phyloP scores from a whole-genome alignment of 2,113 vertebrate species.

The Sisor rabdophorus region DNA sequence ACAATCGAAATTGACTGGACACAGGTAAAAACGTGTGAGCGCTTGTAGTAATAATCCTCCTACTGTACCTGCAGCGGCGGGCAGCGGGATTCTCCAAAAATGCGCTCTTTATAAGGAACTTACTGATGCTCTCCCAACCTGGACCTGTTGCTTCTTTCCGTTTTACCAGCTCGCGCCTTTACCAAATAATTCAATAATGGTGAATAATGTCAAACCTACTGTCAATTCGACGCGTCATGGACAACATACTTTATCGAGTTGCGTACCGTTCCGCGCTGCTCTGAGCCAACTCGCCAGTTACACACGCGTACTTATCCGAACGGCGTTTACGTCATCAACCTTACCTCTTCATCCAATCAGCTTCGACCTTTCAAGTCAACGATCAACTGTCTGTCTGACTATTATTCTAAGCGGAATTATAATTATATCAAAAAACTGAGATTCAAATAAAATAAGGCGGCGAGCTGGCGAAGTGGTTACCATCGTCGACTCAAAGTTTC shows the following conservation, averaged over 20 bases:
- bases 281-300: constrained; percentile 9
- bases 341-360: constrained; percentile 34
- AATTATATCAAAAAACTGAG: neutral
- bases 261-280: neutral
- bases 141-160: neutral
- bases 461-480: no score
- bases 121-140: neutral
- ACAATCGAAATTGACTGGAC: no score
- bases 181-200: neutral
- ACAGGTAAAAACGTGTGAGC: neutral
- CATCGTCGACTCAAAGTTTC: no score
- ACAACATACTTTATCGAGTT: neutral
- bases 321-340: constrained; percentile 36
- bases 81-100: neutral
- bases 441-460: neutral
- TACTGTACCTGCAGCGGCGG: constrained; percentile 6
- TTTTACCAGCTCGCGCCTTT: neutral
- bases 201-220: neutral
- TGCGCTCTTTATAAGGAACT: neutral
- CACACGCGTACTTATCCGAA: constrained; percentile 39
- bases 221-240: neutral
- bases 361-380: constrained; percentile 6
- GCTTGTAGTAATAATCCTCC: neutral
- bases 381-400: neutral
- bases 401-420: neutral